Conservation (phyloP, 30 jellyfish, hydroid and myxozoan species). For the Aurelia sp. region DNA sequence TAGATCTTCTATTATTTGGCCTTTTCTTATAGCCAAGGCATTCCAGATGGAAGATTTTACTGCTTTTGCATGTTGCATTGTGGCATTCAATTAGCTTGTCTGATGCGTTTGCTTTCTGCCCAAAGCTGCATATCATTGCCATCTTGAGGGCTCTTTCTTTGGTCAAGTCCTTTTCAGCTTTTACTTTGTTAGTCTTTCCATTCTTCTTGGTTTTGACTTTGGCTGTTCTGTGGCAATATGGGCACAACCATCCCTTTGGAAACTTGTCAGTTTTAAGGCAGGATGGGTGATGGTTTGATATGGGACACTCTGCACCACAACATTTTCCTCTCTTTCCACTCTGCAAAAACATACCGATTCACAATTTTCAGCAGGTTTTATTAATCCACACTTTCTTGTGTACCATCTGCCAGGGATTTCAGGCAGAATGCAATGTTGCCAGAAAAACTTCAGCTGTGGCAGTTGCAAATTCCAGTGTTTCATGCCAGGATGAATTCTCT, state of each 20-base stretch:
- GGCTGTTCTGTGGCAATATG: too few species aligned
- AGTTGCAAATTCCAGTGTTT: slow-evolving; percentile 31
- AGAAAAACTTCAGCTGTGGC: slow-evolving; percentile 33
- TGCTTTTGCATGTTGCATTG: too few species aligned
- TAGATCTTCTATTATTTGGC: too few species aligned
- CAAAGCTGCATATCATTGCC: slow-evolving; percentile 18
- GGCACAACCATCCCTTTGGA: too few species aligned
- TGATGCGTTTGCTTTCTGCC: neutral
- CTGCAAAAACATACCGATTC: slow-evolving; percentile 46
- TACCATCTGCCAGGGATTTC: slow-evolving; percentile 51
- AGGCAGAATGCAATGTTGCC: slow-evolving; percentile 44
- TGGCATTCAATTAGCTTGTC: too few species aligned
- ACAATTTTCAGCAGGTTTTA: too few species aligned
- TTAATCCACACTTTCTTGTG: slow-evolving; percentile 23
- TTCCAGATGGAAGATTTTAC: too few species aligned
- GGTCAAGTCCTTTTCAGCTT: too few species aligned
- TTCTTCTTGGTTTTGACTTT: too few species aligned
- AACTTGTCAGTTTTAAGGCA: too few species aligned
- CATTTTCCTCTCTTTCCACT: slow-evolving; percentile 10
- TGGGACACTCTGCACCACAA: slow-evolving; percentile 26
- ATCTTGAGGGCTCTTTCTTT: slow-evolving; percentile 28
- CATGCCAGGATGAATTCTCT: slow-evolving; percentile 33
- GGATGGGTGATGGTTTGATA: slow-evolving; percentile 18
- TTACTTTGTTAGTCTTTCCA: too few species aligned
- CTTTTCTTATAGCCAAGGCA: too few species aligned